A percentile compares a stretch with the other conserved stretches of the same genome.
Evolutionary conservation across 2,113 vertebrate species (phyloP).

Genomic region (Zapus hudsonius): DNA sequence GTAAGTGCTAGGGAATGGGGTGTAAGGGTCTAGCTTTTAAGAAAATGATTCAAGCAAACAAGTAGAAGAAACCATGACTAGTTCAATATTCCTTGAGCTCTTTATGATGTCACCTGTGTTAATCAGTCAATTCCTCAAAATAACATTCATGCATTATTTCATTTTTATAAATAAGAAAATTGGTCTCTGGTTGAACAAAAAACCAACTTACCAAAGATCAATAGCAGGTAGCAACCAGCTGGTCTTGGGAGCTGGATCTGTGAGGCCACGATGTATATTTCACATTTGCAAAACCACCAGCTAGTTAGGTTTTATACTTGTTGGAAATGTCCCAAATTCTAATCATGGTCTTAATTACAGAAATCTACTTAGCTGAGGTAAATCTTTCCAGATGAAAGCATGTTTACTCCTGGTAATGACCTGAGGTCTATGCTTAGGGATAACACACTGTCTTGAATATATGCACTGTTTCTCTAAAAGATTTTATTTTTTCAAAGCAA

Average conservation of each 20-base stretch:
- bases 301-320: not conserved
- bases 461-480: not conserved
- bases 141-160: not conserved
- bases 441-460: not conserved
- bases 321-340: not conserved
- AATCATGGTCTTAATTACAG: not conserved
- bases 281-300: not conserved
- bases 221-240: not conserved
- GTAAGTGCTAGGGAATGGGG: not conserved
- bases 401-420: not conserved
- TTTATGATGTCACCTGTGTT: not conserved
- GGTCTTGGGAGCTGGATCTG: not conserved
- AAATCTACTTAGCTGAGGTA: not conserved
- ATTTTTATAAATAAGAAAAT: not conserved
- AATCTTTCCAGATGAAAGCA: not conserved
- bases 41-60: not conserved
- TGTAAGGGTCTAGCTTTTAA: not conserved
- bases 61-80: not conserved
- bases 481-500: too few species aligned
- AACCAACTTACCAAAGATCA: not conserved
- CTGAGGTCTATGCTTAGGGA: not conserved
- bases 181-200: not conserved
- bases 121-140: not conserved
- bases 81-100: not conserved
- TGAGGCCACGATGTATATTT: not conserved